Percentiles rank a stretch among this genome's conserved stretches.
These are phyloP conservation scores for Scaptodrosophila latifasciaeformis DNA, from an alignment of 2,888 invertebrate species.

Conservation along the genomic window DNA sequence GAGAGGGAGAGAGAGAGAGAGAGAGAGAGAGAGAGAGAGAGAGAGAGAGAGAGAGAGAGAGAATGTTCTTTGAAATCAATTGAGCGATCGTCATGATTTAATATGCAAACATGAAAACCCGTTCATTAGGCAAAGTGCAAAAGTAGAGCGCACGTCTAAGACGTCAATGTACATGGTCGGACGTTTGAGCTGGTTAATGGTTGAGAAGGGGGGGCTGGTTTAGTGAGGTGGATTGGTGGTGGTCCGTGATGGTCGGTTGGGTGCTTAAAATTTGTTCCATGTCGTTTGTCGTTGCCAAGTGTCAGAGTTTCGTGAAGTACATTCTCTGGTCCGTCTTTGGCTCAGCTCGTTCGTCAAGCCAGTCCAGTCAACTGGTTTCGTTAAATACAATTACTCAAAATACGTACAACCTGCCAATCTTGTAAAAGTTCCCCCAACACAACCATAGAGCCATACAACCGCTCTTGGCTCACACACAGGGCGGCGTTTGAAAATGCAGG, in stretches of 20 bases:
- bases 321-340: too few species aligned
- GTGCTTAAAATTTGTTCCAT: neutral
- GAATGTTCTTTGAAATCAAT: neutral
- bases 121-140: neutral
- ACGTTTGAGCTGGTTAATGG: too few species aligned
- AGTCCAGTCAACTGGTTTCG: conserved; percentile 8
- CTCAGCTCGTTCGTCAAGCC: too few species aligned
- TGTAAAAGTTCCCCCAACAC: too few species aligned
- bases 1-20: too few species aligned
- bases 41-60: too few species aligned
- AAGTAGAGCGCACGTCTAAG: conserved; percentile 6
- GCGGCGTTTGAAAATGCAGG: too few species aligned
- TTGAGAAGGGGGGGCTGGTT: too few species aligned
- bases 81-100: neutral
- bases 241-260: neutral
- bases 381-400: conserved; percentile 14
- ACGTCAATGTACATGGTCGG: conserved; percentile 1
- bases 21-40: too few species aligned
- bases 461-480: too few species aligned
- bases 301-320: neutral
- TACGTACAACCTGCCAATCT: conserved; percentile 11
- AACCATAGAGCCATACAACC: too few species aligned
- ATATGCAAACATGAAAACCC: neutral
- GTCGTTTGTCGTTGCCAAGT: conserved; percentile 1
- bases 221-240: too few species aligned